Base-by-base conservation (phyloP, 1,140 invertebrate genomes). In the Pararge aegeria region DNA sequence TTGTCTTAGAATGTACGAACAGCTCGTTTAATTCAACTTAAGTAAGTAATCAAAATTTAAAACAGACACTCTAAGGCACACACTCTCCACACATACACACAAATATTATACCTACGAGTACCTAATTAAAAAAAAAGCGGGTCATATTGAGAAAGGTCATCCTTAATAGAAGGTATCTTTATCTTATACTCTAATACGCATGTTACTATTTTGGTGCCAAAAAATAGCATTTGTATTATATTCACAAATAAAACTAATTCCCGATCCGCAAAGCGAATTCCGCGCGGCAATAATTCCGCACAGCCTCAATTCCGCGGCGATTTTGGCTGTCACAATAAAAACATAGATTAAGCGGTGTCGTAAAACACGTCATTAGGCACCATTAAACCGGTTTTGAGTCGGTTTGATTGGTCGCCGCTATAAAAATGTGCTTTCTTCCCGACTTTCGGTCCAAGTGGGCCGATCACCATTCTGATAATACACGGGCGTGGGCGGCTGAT, bases 391-490 rank as follows among this genome's bases (percentile, higher is more conserved):
- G 18, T 18, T 49, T 1, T 15, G 46, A 15, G 44, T 12, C 46
- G 21, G n/a, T 16, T 24, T 55, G 24, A 55, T 46, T 55, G 40
- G 27, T 18, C 12, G 40, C 21, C 1, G 16, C 21, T 27, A 29
- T 49, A 52, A 59, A 52, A 44, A 42, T 44, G 34, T 5, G 12
- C 29, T 49, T 51, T 57, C 48, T 66, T 66, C 62, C 62, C 55
- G 54, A 56, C 42, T 49, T 4, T 13, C 24, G 6, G 10, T 58
- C 57, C 55, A 57, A 66, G 54, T 66, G 40, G 58, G 44, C 9
- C 55, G 38, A 40, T 46, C 19, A 40, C 56, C 50, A 58, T 53
- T 55, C 49, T 46, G 55, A 64, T 59, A 59, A 64, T 61, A 55
- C 46, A 50, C 5, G 21, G 4, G 51, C 24, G 59, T 58, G 55